Conservation (phyloP, 2,888 invertebrate species). For the Rhimphoctona megacephalus region DNA sequence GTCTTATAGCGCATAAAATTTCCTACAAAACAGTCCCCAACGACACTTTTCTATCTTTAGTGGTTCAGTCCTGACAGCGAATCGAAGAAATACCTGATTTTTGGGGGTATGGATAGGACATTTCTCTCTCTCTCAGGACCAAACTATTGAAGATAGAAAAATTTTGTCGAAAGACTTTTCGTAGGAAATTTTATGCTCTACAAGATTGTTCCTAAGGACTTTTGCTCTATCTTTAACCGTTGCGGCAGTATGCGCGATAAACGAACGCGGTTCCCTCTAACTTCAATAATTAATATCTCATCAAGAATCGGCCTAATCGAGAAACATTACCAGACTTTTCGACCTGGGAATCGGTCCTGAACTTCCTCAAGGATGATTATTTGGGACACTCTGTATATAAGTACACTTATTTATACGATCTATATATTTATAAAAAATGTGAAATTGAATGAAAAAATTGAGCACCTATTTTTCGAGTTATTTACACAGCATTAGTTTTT, state of each 20-base stretch:
- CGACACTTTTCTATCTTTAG: background rate
- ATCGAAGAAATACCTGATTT: background rate
- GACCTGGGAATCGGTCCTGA: background rate
- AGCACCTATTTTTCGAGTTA: background rate
- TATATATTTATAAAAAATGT: too few species aligned
- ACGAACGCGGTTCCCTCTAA: background rate
- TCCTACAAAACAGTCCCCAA: background rate
- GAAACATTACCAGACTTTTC: background rate
- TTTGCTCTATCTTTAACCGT: background rate
- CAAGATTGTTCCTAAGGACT: too few species aligned
- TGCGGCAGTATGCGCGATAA: background rate
- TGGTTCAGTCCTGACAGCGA: background rate
- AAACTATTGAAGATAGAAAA: too few species aligned
- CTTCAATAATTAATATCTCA: background rate
- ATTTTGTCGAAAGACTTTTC: too few species aligned
- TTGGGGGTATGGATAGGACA: too few species aligned
- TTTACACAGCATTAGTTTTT: background rate
- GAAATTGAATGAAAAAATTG: background rate
- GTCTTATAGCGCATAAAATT: background rate
- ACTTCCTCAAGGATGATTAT: too few species aligned
- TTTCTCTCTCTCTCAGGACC: too few species aligned
- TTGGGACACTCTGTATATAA: too few species aligned
- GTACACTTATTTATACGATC: too few species aligned
- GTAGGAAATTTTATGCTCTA: too few species aligned
- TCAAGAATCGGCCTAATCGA: background rate